Conservation (phyloP, 1,140 invertebrate species). For the Choristoneura fumiferana region DNA sequence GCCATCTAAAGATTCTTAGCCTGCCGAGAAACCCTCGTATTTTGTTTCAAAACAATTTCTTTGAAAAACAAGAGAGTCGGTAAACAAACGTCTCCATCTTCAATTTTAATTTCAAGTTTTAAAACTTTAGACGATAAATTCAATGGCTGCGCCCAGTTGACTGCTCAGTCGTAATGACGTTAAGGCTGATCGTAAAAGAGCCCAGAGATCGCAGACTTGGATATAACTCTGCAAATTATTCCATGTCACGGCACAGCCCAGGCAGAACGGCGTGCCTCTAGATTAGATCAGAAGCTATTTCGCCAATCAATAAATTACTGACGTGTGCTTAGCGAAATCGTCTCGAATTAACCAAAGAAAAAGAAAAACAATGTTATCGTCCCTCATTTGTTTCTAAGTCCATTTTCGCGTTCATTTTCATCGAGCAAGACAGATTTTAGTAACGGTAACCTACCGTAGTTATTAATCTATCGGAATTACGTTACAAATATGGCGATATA, state of each 20-base stretch:
- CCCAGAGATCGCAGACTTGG: conserved; percentile 2
- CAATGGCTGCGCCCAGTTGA: neutral
- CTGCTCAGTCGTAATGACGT: conserved; percentile 3
- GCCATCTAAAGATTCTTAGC: too few relatives aligned
- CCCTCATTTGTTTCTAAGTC: too few relatives aligned
- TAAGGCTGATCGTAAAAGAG: neutral
- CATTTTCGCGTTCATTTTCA: too few relatives aligned
- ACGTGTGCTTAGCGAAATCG: neutral
- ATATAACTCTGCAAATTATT: conserved; percentile 10
- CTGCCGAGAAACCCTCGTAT: too few relatives aligned
- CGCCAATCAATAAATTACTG: conserved; percentile 1
- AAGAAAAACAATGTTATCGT: too few relatives aligned
- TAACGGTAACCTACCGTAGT: too few relatives aligned
- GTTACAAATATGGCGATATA: too few relatives aligned
- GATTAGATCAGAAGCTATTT: conserved; percentile 6
- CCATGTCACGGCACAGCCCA: conserved; percentile 1
- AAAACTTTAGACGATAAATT: conserved; percentile 1
- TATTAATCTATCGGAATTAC: too few relatives aligned
- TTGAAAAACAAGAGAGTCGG: neutral
- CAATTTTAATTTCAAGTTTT: conserved; percentile 9
- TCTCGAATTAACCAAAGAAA: too few relatives aligned
- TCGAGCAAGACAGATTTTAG: too few relatives aligned
- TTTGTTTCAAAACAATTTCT: neutral
- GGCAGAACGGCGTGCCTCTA: neutral
- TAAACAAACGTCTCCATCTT: neutral